Base-by-base conservation (phyloP, 1,140 invertebrate genomes). In the Eubasilissa regina region DNA sequence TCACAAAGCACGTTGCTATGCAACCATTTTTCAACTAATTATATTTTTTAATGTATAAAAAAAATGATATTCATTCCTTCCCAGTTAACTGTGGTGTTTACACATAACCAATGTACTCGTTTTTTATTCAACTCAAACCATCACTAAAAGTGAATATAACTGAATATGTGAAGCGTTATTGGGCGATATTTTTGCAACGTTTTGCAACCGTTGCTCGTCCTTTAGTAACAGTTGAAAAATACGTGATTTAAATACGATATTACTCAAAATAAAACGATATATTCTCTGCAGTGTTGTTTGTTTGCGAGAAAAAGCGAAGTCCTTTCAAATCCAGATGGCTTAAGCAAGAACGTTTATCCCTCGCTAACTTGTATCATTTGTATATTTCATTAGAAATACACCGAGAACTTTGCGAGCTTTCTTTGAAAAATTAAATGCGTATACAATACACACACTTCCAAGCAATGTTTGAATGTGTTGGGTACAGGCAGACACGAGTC, bases 241-340 rank as follows among this genome's bases (percentile, higher is more conserved):
- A 78, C 64, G 76, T 64, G 76, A 78, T 78, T 78, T 78, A 78
- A 78, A 78, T 78, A 47, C 64, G 76, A 78, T 78, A 78, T 78
- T 72, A 78, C 76, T 78, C 76, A 78, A 78, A 78, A 78, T 56
- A 70, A 78, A 58, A 77, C 76, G 76, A 78, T 78, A 68, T 60
- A 62, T 68, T 72, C 60, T 66, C 60, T 35, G 53, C 45, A 72
- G 15, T 68, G 48, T 47, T 68, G 47, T 35, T 78, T 72, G 76
- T 78, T 78, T 25, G 64, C 66, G 70, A 70, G 76, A 56, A 76
- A 47, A 77, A 21, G 45, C 60, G 47, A 77, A 77, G 58, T 48
- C 55, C 44, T 75, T 75, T 58, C 73, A 70, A 74, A 74, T 74
- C 70, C 70, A 74, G 48, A 25, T 74, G 70, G 70, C 70, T 74